Evolutionary conservation across 2,888 invertebrate species (phyloP), one percentile per base, ranked within the genome.

Genomic region (Plemyria rubiginata): DNA sequence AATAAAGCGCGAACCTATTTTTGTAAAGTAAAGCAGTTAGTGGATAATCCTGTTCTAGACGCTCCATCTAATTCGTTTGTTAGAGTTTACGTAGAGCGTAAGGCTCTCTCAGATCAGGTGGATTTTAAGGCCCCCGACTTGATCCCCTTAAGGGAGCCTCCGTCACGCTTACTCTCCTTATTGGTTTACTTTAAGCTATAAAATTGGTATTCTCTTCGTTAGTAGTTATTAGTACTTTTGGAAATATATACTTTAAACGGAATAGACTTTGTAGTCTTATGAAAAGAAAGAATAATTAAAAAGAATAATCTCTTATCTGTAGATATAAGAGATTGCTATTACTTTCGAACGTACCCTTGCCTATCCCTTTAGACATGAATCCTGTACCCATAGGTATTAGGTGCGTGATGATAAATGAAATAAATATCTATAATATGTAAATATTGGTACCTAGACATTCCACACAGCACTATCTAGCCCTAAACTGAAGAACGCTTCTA

Each of bases 21-120:
- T 79, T 72, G 71, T 73, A 66, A 72, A 75, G 75, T 78, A 78
- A 79, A 79, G 75, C 74, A 76, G 78, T 82, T 81, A 80, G 72
- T 77, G 75, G 79, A 78, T 85, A 82, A 84, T 85, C 82, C 81
- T 66, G 72, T 80, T 81, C 78, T 80, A 81, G 82, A 72, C 71
- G 79, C 78, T 75, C 72, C 75, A 63, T 80, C 79, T 85, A 84
- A 85, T 84, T 85, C 82, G 79, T 82, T 84, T 80, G 80, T 71
- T 76, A 74, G 81, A 82, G 79, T 85, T 84, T 80, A 76, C 77
- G 74, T 65, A 76, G 75, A 73, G 71, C 74, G 69, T 65, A 71
- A 69, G 70, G 78, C 77, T 78, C 74, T 67, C 66, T 60, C 67
- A 80, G 82, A 81, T 84, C 84, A 84, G 82, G 82, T 82, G 79